Evolutionary conservation across 2,113 vertebrate species (phyloP).

Genomic region (Platanista minor): DNA sequence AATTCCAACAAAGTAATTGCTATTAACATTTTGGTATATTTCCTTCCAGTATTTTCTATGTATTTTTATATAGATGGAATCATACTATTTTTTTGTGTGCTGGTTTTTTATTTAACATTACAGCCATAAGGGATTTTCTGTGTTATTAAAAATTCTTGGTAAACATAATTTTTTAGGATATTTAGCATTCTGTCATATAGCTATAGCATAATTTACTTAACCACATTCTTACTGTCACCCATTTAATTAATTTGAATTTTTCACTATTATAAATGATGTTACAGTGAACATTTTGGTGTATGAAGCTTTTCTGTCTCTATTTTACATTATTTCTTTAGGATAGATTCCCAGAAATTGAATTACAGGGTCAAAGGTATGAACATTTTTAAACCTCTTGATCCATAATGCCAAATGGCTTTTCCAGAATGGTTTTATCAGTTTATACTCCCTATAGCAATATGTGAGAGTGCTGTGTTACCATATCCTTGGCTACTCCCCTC

Average conservation of each 20-base stretch:
- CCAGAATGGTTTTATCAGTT: not conserved
- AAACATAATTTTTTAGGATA: constrained; percentile 61
- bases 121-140: constrained; percentile 12
- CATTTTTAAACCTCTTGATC: constrained; percentile 43
- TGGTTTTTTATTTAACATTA: constrained; percentile 37
- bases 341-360: constrained; percentile 61
- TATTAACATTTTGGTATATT: constrained; percentile 33
- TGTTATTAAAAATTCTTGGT: constrained; percentile 57
- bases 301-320: constrained; percentile 42
- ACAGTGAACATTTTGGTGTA: constrained; percentile 33
- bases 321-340: constrained; percentile 56
- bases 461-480: not conserved
- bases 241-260: constrained; percentile 71
- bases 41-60: constrained; percentile 5
- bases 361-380: constrained; percentile 42
- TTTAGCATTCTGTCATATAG: constrained; percentile 63
- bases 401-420: constrained; percentile 32
- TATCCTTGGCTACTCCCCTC: not conserved
- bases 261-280: constrained; percentile 69
- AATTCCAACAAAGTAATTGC: constrained; percentile 23
- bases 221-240: constrained; percentile 56
- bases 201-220: constrained; percentile 69
- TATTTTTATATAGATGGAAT: constrained; percentile 27
- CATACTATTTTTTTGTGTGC: not conserved
- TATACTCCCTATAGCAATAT: not conserved